These are phyloP conservation scores for Tachysurus fulvidraco DNA, from an alignment of 2,113 vertebrate genomes.

Conservation along the genomic window DNA sequence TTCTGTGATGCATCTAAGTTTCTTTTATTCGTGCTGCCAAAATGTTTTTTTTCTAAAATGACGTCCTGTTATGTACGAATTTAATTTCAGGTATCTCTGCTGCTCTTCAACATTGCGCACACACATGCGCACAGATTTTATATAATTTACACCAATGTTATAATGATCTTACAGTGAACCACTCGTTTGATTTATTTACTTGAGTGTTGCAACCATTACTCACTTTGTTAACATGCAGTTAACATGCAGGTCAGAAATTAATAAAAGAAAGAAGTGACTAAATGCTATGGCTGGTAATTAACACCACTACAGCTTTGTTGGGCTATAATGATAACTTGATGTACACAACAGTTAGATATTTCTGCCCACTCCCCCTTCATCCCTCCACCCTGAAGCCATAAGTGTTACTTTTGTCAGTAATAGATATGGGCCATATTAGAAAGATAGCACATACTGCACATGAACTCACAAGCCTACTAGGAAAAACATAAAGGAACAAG, in stretches of 20 bases:
- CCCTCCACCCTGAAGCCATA: accelerated
- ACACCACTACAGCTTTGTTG: not conserved
- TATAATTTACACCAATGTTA: not conserved
- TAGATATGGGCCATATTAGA: not conserved
- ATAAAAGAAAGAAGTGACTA: not conserved
- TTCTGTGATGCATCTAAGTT: not conserved
- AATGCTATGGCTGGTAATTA: not conserved
- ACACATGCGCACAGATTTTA: not conserved
- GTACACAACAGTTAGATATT: not conserved
- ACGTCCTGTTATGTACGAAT: not conserved
- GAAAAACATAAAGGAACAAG: too few species aligned
- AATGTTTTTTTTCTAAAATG: not conserved
- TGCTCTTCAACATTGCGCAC: not conserved
- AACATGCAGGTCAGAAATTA: not conserved
- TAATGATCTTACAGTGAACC: not conserved
- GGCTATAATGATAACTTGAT: not conserved
- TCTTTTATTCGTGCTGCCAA: not conserved
- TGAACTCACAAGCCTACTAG: not conserved
- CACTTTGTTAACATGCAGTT: not conserved
- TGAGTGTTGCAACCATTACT: not conserved
- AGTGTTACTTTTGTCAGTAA: not conserved
- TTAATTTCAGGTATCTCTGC: not conserved
- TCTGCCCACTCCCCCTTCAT: not conserved
- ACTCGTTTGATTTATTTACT: not conserved
- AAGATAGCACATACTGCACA: not conserved